Base-by-base conservation (phyloP, 1,140 invertebrate genomes). In the Calliphora vicina region DNA sequence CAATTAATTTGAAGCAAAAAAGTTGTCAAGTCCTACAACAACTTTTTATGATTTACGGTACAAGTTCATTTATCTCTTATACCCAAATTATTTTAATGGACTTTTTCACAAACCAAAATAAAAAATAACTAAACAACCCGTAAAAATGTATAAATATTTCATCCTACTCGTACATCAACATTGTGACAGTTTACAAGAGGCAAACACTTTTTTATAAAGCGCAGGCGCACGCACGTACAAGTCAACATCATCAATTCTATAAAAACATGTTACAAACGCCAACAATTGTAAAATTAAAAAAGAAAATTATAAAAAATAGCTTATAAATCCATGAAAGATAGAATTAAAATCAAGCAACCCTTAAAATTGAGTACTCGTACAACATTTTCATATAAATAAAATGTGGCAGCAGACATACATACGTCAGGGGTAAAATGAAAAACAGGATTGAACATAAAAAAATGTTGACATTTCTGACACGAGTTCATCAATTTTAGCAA, bases 161-260 rank as follows among this genome's bases (percentile, higher is more conserved):
- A 78, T 78, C 20, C 42, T 25, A 43, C 74, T 23, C 9, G 20
- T 78, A 78, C 74, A 78, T 45, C 74, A 78, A 78, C 74, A 78
- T 78, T 78, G 74, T 78, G 74, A 78, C 74, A 78, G 74, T 78
- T 78, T 78, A 78, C 74, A 78, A 78, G 74, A 78, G 74, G 74
- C 74, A 43, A 15, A 10, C 61, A 67, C 61, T 25, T 78, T 78
- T 42, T 78, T 13, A 43, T 20, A n/a, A 78, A 23, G 42, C 74
- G 74, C 74, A 43, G 12, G 74, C 74, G 74, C 35, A 67, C 35
- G 35, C 20, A 67, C 61, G 61, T n/a, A n/a, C n/a, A n/a, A 67
- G 61, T 23, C 61, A 67, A 67, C 17, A 23, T 23, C 61, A 67
- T 1, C 25, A 23, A 0, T 23, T 25, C 23, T 25, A 67, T 25